Evolutionary conservation across 2,888 invertebrate genomes (phyloP).

Genomic region (Eristalis intricaria): DNA sequence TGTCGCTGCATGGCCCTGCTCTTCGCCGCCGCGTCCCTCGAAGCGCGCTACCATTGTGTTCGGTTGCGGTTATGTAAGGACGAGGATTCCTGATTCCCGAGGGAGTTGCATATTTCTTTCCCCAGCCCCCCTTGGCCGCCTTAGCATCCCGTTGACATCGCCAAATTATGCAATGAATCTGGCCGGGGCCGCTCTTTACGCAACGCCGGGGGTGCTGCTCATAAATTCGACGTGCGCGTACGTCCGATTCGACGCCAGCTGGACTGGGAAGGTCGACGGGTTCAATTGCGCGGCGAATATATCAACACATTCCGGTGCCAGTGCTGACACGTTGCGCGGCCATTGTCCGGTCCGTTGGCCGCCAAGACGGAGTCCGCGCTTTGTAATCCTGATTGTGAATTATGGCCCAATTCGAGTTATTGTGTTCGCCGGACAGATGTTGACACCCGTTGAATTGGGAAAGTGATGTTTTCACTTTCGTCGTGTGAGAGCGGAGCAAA

Average conservation of each 20-base stretch:
- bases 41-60: background rate
- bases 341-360: background rate
- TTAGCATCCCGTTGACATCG: slow-evolving; percentile 53
- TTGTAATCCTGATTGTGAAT: slow-evolving; percentile 59
- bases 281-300: slow-evolving; percentile 41
- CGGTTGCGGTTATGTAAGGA: slow-evolving; percentile 55
- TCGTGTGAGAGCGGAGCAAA: background rate
- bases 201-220: slow-evolving; percentile 32
- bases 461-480: slow-evolving; percentile 64
- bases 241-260: slow-evolving; percentile 10
- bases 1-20: slow-evolving; percentile 42
- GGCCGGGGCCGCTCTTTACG: slow-evolving; percentile 56
- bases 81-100: slow-evolving; percentile 43
- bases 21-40: background rate
- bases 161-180: slow-evolving; percentile 50
- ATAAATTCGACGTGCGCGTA: slow-evolving; percentile 45
- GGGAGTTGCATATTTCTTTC: slow-evolving; percentile 25
- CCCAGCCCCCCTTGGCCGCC: background rate
- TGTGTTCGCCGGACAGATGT: slow-evolving; percentile 22
- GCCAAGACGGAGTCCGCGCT: background rate
- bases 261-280: slow-evolving; percentile 44
- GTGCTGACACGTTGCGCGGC: background rate
- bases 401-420: slow-evolving; percentile 53
- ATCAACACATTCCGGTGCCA: slow-evolving; percentile 20
- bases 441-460: slow-evolving; percentile 49